Evolutionary conservation across 1,140 invertebrate genomes (phyloP), one percentile per base, ranked within the genome.

Genomic region (Drosophila setifemur): DNA sequence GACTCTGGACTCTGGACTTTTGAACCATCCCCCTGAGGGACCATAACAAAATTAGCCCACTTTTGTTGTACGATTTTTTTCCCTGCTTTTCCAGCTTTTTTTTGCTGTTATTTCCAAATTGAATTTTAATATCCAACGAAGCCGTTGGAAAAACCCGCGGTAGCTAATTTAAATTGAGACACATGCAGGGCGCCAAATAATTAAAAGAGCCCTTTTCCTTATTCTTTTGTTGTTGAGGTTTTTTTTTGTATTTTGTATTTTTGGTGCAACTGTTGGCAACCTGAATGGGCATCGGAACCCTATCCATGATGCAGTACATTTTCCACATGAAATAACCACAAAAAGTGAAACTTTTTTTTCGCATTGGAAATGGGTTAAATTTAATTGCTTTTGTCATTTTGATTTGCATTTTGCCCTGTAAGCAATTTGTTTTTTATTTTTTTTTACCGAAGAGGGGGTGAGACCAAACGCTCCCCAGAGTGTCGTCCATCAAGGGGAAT

Each of bases 311-410:
- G 86, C 86, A 89, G 86, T 82, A 89, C 86, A 89, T 86, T 89
- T 89, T 89, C 86, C 86, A 89, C 86, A 74, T 89, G 86, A 89
- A 75, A 82, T 82, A 89, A 89, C 87, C 87, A 73, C 81, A 89
- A 83, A 74, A 78, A 72, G 79, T 74, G 43, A 60, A 71, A 70
- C n/a, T 60, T 73, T 64, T 76, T 64, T 64, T 58, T 63, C 35
- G 50, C 64, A 83, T 83, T 86, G 81, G 63, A 85, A 85, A 85
- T 86, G 81, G 81, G 81, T 86, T 86, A 86, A 86, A 86, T 86
- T 87, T 86, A 86, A 86, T 86, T 86, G 81, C 75, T 86, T 86
- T 86, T 86, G 81, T 86, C 81, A 86, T 86, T 85, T 86, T 86
- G 81, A 86, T 86, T 86, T 86, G 81, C 81, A 86, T 86, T 86